Evolutionary conservation across 2,113 vertebrate species (phyloP).

Genomic region (Coptodon bakossiorum): DNA sequence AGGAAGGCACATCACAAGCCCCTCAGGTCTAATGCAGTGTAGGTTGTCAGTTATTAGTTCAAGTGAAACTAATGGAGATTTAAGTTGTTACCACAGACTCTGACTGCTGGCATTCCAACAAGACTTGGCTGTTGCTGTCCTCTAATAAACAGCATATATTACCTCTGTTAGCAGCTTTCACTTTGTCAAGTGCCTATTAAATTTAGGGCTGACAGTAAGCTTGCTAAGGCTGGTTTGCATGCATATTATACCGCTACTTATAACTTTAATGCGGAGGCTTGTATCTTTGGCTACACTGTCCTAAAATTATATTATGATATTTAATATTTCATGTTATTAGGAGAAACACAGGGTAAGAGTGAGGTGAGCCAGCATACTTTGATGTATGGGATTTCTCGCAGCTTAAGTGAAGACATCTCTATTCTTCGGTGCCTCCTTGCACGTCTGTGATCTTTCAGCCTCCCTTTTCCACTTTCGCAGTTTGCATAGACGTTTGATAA

Average conservation of each 20-base stretch:
- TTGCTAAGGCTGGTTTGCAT: slow-evolving; percentile 1
- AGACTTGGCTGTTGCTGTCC: background rate
- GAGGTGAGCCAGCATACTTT: background rate
- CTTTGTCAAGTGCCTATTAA: slow-evolving; percentile 40
- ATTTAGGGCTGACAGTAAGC: slow-evolving; percentile 18
- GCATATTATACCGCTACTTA: slow-evolving; percentile 14
- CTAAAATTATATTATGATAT: background rate
- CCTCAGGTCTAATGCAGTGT: background rate
- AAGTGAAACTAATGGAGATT: background rate
- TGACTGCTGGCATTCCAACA: slow-evolving; percentile 9
- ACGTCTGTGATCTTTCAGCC: background rate
- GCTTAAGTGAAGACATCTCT: background rate
- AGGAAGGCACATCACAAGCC: background rate
- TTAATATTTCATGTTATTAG: background rate
- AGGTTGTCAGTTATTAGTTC: background rate
- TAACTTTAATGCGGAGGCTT: slow-evolving; percentile 6
- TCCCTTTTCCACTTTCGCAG: slow-evolving; percentile 2
- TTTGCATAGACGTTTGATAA: slow-evolving; percentile 54
- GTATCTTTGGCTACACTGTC: background rate
- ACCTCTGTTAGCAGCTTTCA: slow-evolving; percentile 23
- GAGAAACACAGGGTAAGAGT: background rate
- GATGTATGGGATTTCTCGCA: background rate
- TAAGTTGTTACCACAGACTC: background rate
- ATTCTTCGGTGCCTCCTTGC: background rate
- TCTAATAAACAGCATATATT: slow-evolving; percentile 18